Conservation (phyloP, 2,888 invertebrate genomes). For the Bedellia somnulentella region DNA sequence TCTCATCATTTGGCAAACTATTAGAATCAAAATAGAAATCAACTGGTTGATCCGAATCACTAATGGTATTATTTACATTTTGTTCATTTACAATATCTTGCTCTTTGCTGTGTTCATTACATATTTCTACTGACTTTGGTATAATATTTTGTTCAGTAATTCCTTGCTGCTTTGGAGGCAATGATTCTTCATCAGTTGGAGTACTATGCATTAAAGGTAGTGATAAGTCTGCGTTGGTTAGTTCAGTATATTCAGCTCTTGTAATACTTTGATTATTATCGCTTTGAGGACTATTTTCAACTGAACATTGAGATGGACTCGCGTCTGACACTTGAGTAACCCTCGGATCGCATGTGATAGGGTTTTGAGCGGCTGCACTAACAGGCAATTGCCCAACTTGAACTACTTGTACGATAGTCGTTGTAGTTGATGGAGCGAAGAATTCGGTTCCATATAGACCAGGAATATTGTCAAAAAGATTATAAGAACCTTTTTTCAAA, state of each 20-base stretch:
- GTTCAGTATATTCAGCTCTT: slow-evolving; percentile 48
- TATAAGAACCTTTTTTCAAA: no score
- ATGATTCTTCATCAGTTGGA: slow-evolving; percentile 17
- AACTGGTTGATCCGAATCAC: neutral
- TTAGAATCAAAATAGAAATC: no score
- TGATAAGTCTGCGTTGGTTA: slow-evolving; percentile 40
- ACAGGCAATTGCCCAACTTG: slow-evolving; percentile 57
- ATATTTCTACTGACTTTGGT: slow-evolving; percentile 26
- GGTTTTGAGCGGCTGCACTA: slow-evolving; percentile 46
- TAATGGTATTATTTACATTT: neutral
- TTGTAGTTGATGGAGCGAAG: slow-evolving; percentile 51
- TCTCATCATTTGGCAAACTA: no score
- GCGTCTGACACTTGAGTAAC: slow-evolving; percentile 47
- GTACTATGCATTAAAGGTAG: slow-evolving; percentile 10
- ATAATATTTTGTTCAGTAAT: slow-evolving; percentile 20
- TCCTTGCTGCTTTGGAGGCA: slow-evolving; percentile 15
- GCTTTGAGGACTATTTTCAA: slow-evolving; percentile 32
- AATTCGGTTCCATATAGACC: slow-evolving; percentile 63
- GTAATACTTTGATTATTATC: slow-evolving; percentile 27
- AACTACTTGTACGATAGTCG: slow-evolving; percentile 58
- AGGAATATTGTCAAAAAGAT: slow-evolving; percentile 52
- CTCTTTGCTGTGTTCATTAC: slow-evolving; percentile 16
- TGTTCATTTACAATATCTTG: slow-evolving; percentile 23
- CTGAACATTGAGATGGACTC: slow-evolving; percentile 45
- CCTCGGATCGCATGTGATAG: slow-evolving; percentile 45